Conservation (phyloP, 2,888 invertebrate genomes). For the Baronia brevicornis region DNA sequence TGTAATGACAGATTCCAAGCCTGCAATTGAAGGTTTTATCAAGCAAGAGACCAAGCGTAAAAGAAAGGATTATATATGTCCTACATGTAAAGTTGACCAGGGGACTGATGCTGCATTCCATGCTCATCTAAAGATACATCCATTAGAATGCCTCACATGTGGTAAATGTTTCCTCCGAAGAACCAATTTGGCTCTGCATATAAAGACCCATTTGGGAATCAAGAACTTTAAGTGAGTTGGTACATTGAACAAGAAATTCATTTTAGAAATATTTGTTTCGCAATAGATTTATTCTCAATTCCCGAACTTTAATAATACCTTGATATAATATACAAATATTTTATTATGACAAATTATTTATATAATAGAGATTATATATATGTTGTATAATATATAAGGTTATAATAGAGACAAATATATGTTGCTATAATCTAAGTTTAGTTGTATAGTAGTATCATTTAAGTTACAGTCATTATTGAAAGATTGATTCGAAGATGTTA, state of each 20-base stretch:
- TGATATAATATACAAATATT: no score
- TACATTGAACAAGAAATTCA: conserved; percentile 13
- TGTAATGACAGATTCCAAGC: conserved; percentile 49
- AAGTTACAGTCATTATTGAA: no score
- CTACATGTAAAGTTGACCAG: conserved; percentile 77
- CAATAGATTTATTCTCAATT: no score
- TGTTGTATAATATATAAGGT: no score
- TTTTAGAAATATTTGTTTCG: no score
- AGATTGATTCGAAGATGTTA: no score
- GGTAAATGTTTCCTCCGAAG: conserved; percentile 85
- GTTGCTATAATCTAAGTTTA: no score
- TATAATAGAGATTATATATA: no score
- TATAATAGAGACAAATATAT: no score
- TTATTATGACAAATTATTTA: no score
- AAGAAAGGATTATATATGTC: conserved; percentile 50
- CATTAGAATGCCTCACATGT: conserved; percentile 87
- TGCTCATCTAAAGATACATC: conserved; percentile 85
- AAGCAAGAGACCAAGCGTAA: conserved; percentile 54
- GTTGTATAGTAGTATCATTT: no score
- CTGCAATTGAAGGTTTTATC: conserved; percentile 63
- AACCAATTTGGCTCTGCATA: conserved; percentile 84
- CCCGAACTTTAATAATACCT: no score
- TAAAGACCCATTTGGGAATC: conserved; percentile 87
- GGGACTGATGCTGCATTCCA: conserved; percentile 80
- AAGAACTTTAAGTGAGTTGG: conserved; percentile 78